Percentiles rank a stretch among this genome's conserved stretches.
Conservation (phyloP, 2,113 vertebrate species). For the Aldabrachelys gigantea region DNA sequence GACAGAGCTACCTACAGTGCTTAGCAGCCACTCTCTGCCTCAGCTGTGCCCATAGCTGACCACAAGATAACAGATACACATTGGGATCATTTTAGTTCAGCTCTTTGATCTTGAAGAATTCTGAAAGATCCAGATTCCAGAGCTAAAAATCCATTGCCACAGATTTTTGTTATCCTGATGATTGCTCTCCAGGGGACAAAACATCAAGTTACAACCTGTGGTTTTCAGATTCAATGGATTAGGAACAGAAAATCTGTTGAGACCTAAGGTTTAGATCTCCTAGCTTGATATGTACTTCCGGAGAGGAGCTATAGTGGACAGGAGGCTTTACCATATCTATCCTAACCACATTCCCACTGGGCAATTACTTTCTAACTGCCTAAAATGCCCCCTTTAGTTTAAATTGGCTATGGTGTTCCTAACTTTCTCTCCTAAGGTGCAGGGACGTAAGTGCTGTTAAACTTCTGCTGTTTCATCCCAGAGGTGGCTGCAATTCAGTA, state of each 20-base stretch:
- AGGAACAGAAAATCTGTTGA: constrained; percentile 56
- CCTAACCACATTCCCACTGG: neutral
- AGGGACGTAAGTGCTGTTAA: neutral
- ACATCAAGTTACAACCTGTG: constrained; percentile 57
- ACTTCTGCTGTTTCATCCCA: neutral
- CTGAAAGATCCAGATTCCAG: neutral
- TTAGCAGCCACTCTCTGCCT: neutral
- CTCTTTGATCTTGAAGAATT: neutral
- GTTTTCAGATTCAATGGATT: constrained; percentile 46
- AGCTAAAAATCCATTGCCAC: constrained; percentile 7
- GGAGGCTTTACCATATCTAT: neutral
- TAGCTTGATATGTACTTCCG: constrained; percentile 27
- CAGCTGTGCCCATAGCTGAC: neutral
- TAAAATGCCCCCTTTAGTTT: neutral
- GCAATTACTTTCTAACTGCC: neutral
- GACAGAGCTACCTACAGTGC: neutral
- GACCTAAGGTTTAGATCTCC: constrained; percentile 39
- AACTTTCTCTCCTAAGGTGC: neutral
- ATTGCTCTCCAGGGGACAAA: constrained; percentile 58
- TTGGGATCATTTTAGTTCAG: neutral
- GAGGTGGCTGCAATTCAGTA: neutral
- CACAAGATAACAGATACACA: rapidly evolving
- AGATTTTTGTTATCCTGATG: neutral
- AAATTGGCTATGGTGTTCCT: neutral
- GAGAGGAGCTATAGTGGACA: neutral